A percentile compares a stretch with the other conserved stretches of the same genome.
Conservation (phyloP, 2,888 invertebrate genomes). For the Serrognathus titanus region DNA sequence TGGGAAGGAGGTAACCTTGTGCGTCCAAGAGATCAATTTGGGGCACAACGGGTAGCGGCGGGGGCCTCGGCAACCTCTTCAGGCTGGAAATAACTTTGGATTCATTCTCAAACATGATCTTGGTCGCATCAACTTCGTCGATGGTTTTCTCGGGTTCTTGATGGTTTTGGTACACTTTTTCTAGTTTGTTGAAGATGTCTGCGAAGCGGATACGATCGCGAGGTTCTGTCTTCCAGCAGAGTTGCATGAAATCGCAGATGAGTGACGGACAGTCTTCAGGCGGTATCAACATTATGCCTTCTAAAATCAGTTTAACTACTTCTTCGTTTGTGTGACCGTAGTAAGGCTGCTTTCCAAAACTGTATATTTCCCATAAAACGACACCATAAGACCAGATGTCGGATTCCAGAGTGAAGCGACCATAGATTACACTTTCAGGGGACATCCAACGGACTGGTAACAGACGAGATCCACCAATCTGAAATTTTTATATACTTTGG, state of each 20-base stretch:
- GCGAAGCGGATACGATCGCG: constrained; percentile 70
- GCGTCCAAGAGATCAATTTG: constrained; percentile 58
- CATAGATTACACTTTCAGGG: constrained; percentile 86
- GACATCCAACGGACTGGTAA: constrained; percentile 97
- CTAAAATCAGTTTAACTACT: constrained; percentile 74
- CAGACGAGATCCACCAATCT: constrained; percentile 74
- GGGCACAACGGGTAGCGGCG: constrained; percentile 47
- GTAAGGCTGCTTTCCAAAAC: constrained; percentile 89
- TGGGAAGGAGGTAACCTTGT: constrained; percentile 66
- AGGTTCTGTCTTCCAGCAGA: constrained; percentile 80
- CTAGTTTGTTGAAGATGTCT: constrained; percentile 64
- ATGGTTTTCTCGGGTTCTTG: constrained; percentile 10
- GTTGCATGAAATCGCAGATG: constrained; percentile 71
- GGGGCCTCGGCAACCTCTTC: constrained; percentile 52
- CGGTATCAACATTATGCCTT: constrained; percentile 74
- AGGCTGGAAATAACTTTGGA: constrained; percentile 22
- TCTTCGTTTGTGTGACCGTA: constrained; percentile 88
- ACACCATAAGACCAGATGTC: constrained; percentile 94
- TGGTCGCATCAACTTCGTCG: constrained; percentile 9
- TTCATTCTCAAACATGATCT: constrained; percentile 28
- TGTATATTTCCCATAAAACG: constrained; percentile 91
- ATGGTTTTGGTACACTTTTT: constrained; percentile 41
- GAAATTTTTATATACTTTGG: background rate
- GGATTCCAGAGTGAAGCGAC: constrained; percentile 84
- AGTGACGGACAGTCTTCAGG: constrained; percentile 74